Percentiles rank a stretch among this genome's conserved stretches.
Evolutionary conservation across 2,113 vertebrate genomes (phyloP).

Genomic region (Xiphophorus hellerii): DNA sequence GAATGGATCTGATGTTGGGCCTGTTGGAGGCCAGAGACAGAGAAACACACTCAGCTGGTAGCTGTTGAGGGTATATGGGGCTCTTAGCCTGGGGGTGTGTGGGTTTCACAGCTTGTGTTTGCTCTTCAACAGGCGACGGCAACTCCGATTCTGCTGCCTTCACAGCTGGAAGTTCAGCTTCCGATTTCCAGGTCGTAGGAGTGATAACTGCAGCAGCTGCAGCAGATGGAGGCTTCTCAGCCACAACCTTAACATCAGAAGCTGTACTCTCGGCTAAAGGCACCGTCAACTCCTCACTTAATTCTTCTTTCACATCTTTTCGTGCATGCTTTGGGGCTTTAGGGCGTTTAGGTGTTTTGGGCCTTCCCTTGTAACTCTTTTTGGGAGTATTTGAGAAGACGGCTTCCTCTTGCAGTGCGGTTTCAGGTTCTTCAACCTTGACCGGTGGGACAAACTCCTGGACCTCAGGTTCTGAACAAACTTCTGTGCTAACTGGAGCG

Average conservation of each 20-base stretch:
- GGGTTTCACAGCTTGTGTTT: constrained; percentile 62
- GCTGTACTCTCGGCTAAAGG: constrained; percentile 48
- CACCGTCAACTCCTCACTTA: constrained; percentile 62
- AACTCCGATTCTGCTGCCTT: constrained; percentile 57
- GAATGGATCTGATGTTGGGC: constrained; percentile 77
- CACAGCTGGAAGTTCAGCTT: constrained; percentile 40
- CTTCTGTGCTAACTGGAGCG: constrained; percentile 77
- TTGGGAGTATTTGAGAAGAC: constrained; percentile 77
- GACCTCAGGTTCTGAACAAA: constrained; percentile 72
- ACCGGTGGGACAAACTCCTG: constrained; percentile 62
- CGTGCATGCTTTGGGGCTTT: constrained; percentile 83
- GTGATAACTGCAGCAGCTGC: constrained; percentile 71
- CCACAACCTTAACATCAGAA: constrained; percentile 39
- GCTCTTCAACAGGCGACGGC: constrained; percentile 63
- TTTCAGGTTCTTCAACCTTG: constrained; percentile 79
- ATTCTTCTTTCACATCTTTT: constrained; percentile 80
- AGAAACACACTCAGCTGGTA: constrained; percentile 62
- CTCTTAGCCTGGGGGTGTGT: constrained; percentile 66
- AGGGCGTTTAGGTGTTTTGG: constrained; percentile 81
- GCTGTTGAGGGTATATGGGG: constrained; percentile 60
- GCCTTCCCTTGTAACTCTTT: constrained; percentile 84
- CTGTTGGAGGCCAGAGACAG: constrained; percentile 67
- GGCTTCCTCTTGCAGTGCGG: constrained; percentile 78
- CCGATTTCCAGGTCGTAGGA: constrained; percentile 71
- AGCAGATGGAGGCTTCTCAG: constrained; percentile 52